Conservation (phyloP, 37 sponge, comb jelly and placozoan genomes). For the Tethya wilhelma region DNA sequence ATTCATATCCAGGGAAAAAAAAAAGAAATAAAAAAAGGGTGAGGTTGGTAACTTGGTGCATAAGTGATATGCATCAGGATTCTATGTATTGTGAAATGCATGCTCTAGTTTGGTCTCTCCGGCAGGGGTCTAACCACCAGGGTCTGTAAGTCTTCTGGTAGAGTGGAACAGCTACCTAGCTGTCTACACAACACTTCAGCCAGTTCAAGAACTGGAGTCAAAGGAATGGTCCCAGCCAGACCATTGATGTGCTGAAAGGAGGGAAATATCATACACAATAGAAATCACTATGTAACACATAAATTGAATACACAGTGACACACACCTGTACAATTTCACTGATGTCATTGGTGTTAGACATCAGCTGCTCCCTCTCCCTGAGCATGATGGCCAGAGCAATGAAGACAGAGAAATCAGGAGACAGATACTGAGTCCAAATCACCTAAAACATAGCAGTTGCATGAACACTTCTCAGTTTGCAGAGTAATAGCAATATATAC, state of each 20-base stretch:
- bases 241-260: conserved; percentile 77
- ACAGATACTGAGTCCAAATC: conserved; percentile 77
- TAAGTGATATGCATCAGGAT: background rate
- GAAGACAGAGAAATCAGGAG: conserved; percentile 84
- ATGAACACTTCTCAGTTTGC: background rate
- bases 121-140: conserved; percentile 40
- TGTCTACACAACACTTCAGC: conserved; percentile 81
- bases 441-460: conserved; percentile 43
- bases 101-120: background rate
- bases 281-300: background rate
- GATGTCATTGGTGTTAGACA: conserved; percentile 45
- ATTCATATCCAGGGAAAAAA: background rate
- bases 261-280: background rate
- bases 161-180: conserved; percentile 23
- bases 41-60: background rate
- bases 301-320: background rate
- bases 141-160: conserved; percentile 51
- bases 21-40: conserved; percentile 15
- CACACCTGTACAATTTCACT: conserved; percentile 78
- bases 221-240: conserved; percentile 57
- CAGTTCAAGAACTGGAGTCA: conserved; percentile 50
- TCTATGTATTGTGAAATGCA: conserved; percentile 41
- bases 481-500: background rate
- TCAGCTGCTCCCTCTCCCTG: conserved; percentile 59
- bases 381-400: conserved; percentile 88